Base-by-base conservation (phyloP, 2,113 vertebrate genomes). In the Macrotus californicus region DNA sequence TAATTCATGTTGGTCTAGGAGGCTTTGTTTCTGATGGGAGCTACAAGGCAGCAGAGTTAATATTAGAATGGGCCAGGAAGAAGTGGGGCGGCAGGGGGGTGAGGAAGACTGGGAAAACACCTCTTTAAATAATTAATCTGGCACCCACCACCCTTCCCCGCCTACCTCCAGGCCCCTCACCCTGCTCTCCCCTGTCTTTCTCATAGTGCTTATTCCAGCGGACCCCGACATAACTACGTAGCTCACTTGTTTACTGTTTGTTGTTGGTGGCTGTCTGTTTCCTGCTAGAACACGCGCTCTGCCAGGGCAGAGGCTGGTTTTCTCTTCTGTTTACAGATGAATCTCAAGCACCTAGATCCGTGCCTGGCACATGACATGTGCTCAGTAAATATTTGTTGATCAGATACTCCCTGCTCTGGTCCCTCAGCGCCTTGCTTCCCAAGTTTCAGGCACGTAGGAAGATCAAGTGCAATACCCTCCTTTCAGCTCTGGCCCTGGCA, bases 1-100 rank as follows among this genome's bases (percentile, higher is more conserved):
- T 98, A 98, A 98, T 98, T 98, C 95, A 98, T 96, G 96, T 95
- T 97, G 95, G 97, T 96, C 97, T 98, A 97, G 97, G 96, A 98
- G 98, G 97, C 59, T 73, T 98, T 95, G 92, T 97, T 98, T 96
- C 97, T 98, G 97, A 95, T 43, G 96, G 97, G 97, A 97, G 70
- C 87, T 94, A 66, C 8, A 10, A 64, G 91, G 94, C 84, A 92
- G 96, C 93, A 95, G 90, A 97, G 89, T 97, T 97, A 96, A 96
- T 96, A 97, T 97, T 96, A 93, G 97, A 97, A 89, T 0, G 1
- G 59, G 54, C 54, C 50, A 82, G 87, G 89, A 96, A 59, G 92
- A 91, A 92, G 91, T 91, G 88, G 43, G 50, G n/a, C n/a, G n/a
- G n/a, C n/a, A n/a, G n/a, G 69, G 34, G 24, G 46, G 67, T 82